Conservation (phyloP, 2,113 vertebrate species). For the Catharus minimus region DNA sequence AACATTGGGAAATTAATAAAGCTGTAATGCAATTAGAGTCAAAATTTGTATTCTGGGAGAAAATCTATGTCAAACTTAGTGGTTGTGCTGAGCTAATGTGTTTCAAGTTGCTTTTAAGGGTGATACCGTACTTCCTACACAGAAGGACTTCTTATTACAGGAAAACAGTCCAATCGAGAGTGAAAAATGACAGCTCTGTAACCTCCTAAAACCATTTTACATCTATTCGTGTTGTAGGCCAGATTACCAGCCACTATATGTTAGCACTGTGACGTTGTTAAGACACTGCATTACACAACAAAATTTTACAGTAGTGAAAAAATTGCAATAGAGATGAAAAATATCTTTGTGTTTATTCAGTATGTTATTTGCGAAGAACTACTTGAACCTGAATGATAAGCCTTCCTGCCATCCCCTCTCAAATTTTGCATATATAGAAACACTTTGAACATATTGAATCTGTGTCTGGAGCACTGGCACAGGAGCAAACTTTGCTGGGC, state of each 20-base stretch:
- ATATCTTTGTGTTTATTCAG: neutral
- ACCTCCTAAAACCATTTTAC: neutral
- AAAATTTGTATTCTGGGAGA: neutral
- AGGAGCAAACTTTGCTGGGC: neutral
- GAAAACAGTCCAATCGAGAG: neutral
- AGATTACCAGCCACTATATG: neutral
- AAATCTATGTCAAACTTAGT: neutral
- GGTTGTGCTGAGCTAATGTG: neutral
- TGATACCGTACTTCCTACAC: neutral
- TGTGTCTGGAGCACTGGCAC: accelerated
- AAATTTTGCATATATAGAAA: neutral
- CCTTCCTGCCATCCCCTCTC: neutral
- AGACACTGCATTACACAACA: neutral
- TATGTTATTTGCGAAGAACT: neutral
- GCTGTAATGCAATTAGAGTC: neutral
- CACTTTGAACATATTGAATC: neutral
- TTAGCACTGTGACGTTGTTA: neutral
- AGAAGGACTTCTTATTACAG: neutral
- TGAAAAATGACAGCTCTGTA: neutral
- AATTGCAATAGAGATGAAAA: neutral
- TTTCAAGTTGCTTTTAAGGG: neutral
- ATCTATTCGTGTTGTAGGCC: neutral
- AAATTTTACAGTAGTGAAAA: neutral
- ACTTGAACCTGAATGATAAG: accelerated
- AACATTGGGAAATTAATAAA: conserved; percentile 29